A percentile compares a stretch with the other conserved stretches of the same genome.
These are phyloP conservation scores for Pseudomugil gertrudae DNA, from an alignment of 2,797 vertebrate species.

Conservation along the genomic window DNA sequence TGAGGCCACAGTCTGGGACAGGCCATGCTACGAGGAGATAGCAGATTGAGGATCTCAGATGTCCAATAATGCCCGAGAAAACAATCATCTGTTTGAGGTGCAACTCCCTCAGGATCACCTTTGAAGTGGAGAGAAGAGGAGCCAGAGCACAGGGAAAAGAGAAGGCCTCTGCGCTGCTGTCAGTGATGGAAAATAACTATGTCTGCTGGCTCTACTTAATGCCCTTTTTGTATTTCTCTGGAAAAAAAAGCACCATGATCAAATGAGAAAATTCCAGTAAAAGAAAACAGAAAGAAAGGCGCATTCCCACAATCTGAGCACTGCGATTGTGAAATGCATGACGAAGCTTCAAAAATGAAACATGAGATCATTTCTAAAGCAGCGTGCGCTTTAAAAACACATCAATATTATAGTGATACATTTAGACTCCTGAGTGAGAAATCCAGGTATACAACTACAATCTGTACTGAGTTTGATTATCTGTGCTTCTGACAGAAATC, in stretches of 20 bases:
- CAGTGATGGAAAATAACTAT: slow-evolving; percentile 8
- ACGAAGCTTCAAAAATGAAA: slow-evolving; percentile 47
- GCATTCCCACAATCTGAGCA: slow-evolving; percentile 23
- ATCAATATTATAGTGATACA: slow-evolving; percentile 31
- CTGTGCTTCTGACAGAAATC: slow-evolving; percentile 21
- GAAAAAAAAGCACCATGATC: not conserved
- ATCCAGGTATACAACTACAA: slow-evolving; percentile 9
- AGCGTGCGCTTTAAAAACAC: not conserved
- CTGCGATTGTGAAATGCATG: slow-evolving; percentile 46
- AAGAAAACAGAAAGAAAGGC: slow-evolving; percentile 18
- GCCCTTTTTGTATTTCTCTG: slow-evolving; percentile 1
- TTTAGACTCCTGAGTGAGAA: slow-evolving; percentile 29
- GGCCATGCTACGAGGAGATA: slow-evolving; percentile 23
- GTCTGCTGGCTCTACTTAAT: not conserved
- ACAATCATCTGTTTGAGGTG: slow-evolving; percentile 68
- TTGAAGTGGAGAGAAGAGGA: slow-evolving; percentile 65
- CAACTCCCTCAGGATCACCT: slow-evolving; percentile 57
- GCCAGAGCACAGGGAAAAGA: slow-evolving; percentile 24
- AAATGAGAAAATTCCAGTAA: not conserved
- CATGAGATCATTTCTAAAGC: slow-evolving; percentile 56
- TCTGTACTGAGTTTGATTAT: not conserved
- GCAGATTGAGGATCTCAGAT: slow-evolving; percentile 67
- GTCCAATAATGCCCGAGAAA: slow-evolving; percentile 73
- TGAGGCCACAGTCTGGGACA: slow-evolving; percentile 61
- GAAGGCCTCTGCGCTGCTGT: slow-evolving; percentile 8